Base-by-base conservation (phyloP, 2,888 invertebrate genomes). In the Cynaeus angustus region DNA sequence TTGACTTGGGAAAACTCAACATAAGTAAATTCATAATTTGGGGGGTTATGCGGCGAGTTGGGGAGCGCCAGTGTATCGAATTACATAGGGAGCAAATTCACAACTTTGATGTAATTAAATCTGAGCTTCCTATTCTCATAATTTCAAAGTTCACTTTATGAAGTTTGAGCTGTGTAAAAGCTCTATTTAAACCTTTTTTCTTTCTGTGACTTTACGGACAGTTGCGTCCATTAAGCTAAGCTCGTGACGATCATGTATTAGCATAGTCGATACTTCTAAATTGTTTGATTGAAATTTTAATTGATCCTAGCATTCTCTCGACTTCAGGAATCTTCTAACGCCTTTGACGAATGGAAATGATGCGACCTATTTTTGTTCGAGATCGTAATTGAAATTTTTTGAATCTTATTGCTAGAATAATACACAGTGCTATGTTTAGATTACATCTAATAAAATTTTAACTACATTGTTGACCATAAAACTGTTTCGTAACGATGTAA, bases 71-170 rank as follows among this genome's bases (percentile, higher is more conserved):
- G 46, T 41, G 58, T 69, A 66, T 70, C 53, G 52, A 61, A 70
- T 70, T 70, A 66, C 70, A 70, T 70, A 70, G 70, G 46, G 58
- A 64, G 66, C 62, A 70, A 64, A 67, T 56, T 67, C 64, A 56
- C 55, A 68, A 71, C 64, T 71, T 71, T 61, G 62, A 71, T 56
- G 50, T 71, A 71, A 71, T 71, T 71, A 71, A 71, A 71, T 68
- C 68, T 12, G 21, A 68, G 68, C 71, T 59, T 70, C 62, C 56
- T 38, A 61, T 71, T 68, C 46, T 59, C 62, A 45, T 56, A 71
- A 68, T 71, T 68, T 64, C 52, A 50, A 52, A 48, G 59, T 37
- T 38, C 59, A 43, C 52, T 55, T 38, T 7, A 14, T 58, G 13
- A 50, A 67, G 30, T 61, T 61, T 13, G 26, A 46, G 56, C 55